Evolutionary conservation across 2,888 invertebrate genomes (phyloP), one percentile per base, ranked within the genome.

Genomic region (Lasioglossum zephyrum): DNA sequence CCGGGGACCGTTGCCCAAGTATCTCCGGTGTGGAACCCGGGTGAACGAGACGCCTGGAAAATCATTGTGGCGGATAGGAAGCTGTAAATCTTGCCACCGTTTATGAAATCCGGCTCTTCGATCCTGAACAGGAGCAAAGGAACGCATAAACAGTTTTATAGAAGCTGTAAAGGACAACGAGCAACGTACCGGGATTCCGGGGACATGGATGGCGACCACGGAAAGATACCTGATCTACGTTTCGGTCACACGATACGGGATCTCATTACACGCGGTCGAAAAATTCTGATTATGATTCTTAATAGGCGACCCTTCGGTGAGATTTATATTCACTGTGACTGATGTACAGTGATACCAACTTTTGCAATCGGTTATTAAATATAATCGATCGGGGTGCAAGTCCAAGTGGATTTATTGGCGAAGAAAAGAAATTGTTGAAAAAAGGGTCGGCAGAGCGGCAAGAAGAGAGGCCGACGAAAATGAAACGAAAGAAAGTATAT

Each of bases 401-500:
- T 11, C 57, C n/a, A n/a, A n/a, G n/a, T n/a, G n/a, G n/a, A 57
- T 57, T 22, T 11, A n/a, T n/a, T 11, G 57, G 11, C 1, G 57
- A 57, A 18, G 63, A 36, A 63, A 63, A 63, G 31, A 36, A 63
- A 63, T 31, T 63, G 36, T 63, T 57, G 72, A 44, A 74, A 81
- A 63, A 70, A 79, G 70, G 57, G 47, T 49, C 41, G 49, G 47
- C 2, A 22, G 31, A 41, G 41, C 22, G 41, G 41, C n/a, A 44
- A 70, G 73, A 73, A 70, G 31, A 49, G 26, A 22, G 41, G 73
- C 18, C 22, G n/a, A 70, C 41, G 69, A 75, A 72, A 84, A 74
- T 13, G 36, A 73, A 63, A 70, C 13, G 47, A 69, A 39, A 49
- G 26, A 22, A 41, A 18, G 57, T 49, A 18, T 47, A 69, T 49